Evolutionary conservation across 2,113 vertebrate genomes (phyloP).

Genomic region (Chloropsis hardwickii): DNA sequence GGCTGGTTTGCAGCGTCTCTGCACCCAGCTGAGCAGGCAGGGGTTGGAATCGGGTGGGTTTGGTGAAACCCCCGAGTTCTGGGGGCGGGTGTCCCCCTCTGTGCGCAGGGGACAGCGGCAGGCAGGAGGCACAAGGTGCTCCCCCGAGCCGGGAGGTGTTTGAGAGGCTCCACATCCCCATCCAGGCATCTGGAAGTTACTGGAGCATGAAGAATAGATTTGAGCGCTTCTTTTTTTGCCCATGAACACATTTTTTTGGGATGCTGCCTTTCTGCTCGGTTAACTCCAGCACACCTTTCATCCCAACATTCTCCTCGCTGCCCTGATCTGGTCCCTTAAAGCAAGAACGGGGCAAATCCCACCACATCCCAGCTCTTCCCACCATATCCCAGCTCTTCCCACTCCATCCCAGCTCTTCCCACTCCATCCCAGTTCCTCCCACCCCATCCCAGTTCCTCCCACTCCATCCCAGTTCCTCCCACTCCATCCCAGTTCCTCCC

Average conservation of each 20-base stretch:
- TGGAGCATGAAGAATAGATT: background rate
- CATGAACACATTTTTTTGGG: background rate
- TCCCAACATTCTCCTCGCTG: rapidly evolving
- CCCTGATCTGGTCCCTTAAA: rapidly evolving
- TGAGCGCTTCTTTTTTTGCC: background rate
- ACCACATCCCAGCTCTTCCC: background rate
- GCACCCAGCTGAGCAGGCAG: rapidly evolving
- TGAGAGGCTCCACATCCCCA: background rate
- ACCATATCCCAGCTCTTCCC: too few species aligned
- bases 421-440: background rate
- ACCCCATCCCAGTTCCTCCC: background rate
- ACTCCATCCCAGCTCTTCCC: too few species aligned
- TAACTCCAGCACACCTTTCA: background rate
- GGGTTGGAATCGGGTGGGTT: background rate
- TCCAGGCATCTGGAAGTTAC: background rate
- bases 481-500: background rate
- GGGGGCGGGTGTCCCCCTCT: background rate
- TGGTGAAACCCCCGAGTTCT: background rate
- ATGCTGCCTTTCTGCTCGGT: background rate
- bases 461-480: background rate
- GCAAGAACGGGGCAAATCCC: background rate
- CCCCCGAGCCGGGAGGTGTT: rapidly evolving
- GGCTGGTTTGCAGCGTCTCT: background rate
- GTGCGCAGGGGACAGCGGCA: too few species aligned
- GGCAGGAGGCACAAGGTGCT: background rate